A percentile compares a stretch with the other conserved stretches of the same genome.
These are phyloP conservation scores for Parambassis ranga DNA, from an alignment of 2,797 vertebrate genomes.

Conservation along the genomic window DNA sequence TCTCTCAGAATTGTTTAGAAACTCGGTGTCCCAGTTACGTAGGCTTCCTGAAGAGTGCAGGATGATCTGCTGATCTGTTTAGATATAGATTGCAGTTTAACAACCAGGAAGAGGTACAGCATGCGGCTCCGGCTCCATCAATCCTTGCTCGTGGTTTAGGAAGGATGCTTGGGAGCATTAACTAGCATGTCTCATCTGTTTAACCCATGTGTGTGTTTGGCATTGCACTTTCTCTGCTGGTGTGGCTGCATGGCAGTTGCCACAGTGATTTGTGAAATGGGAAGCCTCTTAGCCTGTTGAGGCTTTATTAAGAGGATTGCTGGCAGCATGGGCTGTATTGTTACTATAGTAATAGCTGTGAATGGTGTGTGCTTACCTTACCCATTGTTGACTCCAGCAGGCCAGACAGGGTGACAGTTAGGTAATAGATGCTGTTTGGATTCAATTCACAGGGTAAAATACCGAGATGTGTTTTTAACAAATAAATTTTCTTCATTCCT, in stretches of 20 bases:
- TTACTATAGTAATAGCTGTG: slow-evolving; percentile 49
- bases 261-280: slow-evolving; percentile 48
- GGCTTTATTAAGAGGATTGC: slow-evolving; percentile 46
- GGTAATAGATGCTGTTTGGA: background rate
- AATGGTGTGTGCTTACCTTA: slow-evolving; percentile 24
- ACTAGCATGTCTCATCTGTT: slow-evolving; percentile 43
- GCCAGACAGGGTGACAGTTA: slow-evolving; percentile 32
- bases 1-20: slow-evolving; percentile 47
- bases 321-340: slow-evolving; percentile 35
- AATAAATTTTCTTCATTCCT: background rate
- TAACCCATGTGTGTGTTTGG: slow-evolving; percentile 27
- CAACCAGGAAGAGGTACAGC: slow-evolving; percentile 19
- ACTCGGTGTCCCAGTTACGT: slow-evolving; percentile 35
- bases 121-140: slow-evolving; percentile 1
- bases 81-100: slow-evolving; percentile 38
- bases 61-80: slow-evolving; percentile 47
- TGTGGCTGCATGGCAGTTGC: slow-evolving; percentile 19
- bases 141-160: slow-evolving; percentile 11
- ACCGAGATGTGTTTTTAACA: background rate
- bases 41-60: slow-evolving; percentile 26
- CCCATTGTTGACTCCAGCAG: slow-evolving; percentile 5
- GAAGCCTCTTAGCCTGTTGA: slow-evolving; percentile 45
- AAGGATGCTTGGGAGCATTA: slow-evolving; percentile 20
- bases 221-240: slow-evolving; percentile 11
- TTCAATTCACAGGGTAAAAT: background rate